phyloP scores from a whole-genome alignment of 2,888 invertebrate species.

The Calephelis perditalis region DNA sequence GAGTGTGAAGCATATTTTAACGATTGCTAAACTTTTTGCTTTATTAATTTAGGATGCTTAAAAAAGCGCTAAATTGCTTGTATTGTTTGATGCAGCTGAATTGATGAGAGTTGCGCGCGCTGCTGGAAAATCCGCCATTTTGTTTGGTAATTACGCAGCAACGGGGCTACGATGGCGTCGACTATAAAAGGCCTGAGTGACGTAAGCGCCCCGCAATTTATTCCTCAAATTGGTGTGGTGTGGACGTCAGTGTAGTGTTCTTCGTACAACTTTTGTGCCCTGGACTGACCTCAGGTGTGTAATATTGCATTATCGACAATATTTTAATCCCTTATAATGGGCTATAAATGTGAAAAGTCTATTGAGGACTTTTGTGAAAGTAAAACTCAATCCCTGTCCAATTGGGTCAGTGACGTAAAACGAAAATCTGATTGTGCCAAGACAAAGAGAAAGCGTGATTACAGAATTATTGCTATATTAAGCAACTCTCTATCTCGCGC shows the following conservation, averaged over 20 bases:
- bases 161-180: slow-evolving; percentile 39
- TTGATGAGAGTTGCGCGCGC: not conserved
- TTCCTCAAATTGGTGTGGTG: slow-evolving; percentile 44
- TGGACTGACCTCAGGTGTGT: slow-evolving; percentile 73
- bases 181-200: slow-evolving; percentile 55
- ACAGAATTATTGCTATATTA: slow-evolving; percentile 82
- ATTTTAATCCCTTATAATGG: slow-evolving; percentile 56
- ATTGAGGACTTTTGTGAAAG: slow-evolving; percentile 73
- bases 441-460: slow-evolving; percentile 77
- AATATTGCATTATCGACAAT: slow-evolving; percentile 54
- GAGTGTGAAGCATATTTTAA: too few relatives aligned
- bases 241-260: slow-evolving; percentile 59
- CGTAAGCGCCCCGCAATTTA: slow-evolving; percentile 55
- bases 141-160: slow-evolving; percentile 54
- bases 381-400: slow-evolving; percentile 76
- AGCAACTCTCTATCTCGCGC: slow-evolving; percentile 78
- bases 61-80: not conserved
- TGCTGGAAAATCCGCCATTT: slow-evolving; percentile 50
- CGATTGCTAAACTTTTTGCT: too few relatives aligned
- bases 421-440: slow-evolving; percentile 78
- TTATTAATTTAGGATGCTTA: not conserved
- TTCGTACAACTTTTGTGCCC: slow-evolving; percentile 47
- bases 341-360: slow-evolving; percentile 65
- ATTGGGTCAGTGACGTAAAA: slow-evolving; percentile 82
- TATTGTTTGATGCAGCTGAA: not conserved